Conservation (phyloP, 2,797 vertebrate genomes). For the Petrocephalus sullivani region DNA sequence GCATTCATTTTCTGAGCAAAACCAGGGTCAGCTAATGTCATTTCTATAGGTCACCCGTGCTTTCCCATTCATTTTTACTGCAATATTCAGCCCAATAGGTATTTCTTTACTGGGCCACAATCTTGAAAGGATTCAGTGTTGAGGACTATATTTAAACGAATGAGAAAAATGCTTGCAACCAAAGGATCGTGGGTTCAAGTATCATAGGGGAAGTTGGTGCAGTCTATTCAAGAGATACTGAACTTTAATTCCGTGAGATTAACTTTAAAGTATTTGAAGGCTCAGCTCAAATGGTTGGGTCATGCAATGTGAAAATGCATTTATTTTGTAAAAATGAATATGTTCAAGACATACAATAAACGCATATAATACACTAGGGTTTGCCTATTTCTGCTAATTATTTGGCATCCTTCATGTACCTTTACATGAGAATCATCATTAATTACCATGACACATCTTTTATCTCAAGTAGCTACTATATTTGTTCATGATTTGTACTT, state of each 20-base stretch:
- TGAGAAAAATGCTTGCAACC: neutral
- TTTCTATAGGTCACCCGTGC: neutral
- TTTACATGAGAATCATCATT: neutral
- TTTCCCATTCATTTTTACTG: neutral
- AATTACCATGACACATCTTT: neutral
- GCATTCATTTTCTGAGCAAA: neutral
- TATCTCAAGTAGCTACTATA: neutral
- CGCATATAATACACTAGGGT: neutral
- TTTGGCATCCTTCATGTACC: neutral
- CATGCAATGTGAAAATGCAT: neutral
- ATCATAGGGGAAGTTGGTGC: neutral
- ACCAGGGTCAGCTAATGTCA: neutral
- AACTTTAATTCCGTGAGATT: neutral
- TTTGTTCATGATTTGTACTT: neutral
- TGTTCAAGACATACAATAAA: neutral
- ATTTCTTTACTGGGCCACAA: neutral
- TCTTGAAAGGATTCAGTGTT: neutral
- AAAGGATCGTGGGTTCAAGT: neutral
- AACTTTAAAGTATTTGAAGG: neutral
- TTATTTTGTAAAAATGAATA: neutral
- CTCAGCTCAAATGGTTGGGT: neutral
- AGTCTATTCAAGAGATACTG: neutral
- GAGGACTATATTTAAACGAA: neutral
- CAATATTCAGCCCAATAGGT: neutral
- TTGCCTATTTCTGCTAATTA: neutral